Percentiles rank a stretch among this genome's conserved stretches.
Evolutionary conservation across 2,113 vertebrate genomes (phyloP).

Genomic region (Pantherophis guttatus): DNA sequence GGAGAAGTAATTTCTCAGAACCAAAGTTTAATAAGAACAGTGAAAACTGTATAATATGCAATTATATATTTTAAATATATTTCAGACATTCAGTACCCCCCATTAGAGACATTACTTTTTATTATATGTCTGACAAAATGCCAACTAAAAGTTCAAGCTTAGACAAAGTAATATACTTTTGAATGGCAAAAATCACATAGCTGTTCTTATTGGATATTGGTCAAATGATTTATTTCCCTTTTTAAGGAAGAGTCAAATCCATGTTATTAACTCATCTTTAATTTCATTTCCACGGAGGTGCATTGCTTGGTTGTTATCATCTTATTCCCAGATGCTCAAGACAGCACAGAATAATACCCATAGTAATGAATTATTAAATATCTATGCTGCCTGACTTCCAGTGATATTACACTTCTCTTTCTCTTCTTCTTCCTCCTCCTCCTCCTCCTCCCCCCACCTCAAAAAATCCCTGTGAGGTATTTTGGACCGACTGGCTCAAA

Average conservation of each 20-base stretch:
- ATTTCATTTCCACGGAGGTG: background rate
- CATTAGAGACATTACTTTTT: constrained; percentile 34
- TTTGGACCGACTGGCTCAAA: background rate
- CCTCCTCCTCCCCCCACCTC: no score
- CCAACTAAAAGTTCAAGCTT: background rate
- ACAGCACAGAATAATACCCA: background rate
- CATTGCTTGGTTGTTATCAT: background rate
- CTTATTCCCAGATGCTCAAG: background rate
- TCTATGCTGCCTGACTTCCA: background rate
- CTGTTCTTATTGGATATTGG: background rate
- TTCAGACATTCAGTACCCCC: constrained; percentile 42
- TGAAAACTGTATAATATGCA: constrained; percentile 35
- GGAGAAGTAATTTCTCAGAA: constrained; percentile 53
- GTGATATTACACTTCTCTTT: background rate
- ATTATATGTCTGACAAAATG: background rate
- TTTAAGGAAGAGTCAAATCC: background rate
- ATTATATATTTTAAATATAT: constrained; percentile 20
- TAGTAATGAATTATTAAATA: background rate
- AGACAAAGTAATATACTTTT: background rate
- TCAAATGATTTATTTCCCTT: background rate
- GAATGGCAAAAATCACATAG: background rate
- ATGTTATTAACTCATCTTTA: background rate
- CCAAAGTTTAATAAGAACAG: background rate
- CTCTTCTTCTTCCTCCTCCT: background rate
- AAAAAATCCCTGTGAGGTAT: background rate